These are phyloP conservation scores for Drosophila sechellia DNA, from an alignment of 1,140 invertebrate genomes.

Conservation along the genomic window DNA sequence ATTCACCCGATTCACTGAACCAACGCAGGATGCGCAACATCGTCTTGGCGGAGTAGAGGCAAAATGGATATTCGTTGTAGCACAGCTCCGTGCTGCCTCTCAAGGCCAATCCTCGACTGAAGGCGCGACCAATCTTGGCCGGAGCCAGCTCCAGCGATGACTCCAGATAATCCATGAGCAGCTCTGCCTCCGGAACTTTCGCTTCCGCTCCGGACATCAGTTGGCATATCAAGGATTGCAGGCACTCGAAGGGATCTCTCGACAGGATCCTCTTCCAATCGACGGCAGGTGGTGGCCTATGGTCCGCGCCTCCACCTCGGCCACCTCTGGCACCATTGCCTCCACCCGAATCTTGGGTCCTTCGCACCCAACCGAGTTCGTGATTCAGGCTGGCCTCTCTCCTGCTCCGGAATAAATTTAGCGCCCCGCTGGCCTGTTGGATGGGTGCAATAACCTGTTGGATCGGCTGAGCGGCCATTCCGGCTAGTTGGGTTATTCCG, in stretches of 20 bases:
- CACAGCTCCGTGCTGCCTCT: conserved; percentile 63
- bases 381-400: conserved; percentile 18
- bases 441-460: conserved; percentile 40
- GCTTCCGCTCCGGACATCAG: conserved; percentile 76
- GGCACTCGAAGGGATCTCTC: conserved; percentile 80
- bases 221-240: conserved; percentile 82
- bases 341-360: conserved; percentile 26
- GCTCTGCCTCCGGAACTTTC: conserved; percentile 62
- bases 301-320: not conserved
- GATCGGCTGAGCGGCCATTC: conserved; percentile 28
- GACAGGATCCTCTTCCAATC: conserved; percentile 82
- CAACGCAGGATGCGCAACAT: conserved; percentile 78
- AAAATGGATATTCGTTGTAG: conserved; percentile 81
- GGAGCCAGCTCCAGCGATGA: conserved; percentile 68
- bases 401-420: conserved; percentile 55
- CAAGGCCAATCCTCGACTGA: conserved; percentile 70
- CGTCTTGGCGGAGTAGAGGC: conserved; percentile 79
- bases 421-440: conserved; percentile 47
- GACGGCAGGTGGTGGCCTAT: conserved; percentile 23
- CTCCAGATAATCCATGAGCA: conserved; percentile 76
- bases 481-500: conserved; percentile 52
- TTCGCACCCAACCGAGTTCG: conserved; percentile 34
- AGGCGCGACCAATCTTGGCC: conserved; percentile 67
- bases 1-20: conserved; percentile 60
- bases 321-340: not conserved